Evolutionary conservation across 2,797 vertebrate species (phyloP).

Genomic region (Glossophaga mutica): DNA sequence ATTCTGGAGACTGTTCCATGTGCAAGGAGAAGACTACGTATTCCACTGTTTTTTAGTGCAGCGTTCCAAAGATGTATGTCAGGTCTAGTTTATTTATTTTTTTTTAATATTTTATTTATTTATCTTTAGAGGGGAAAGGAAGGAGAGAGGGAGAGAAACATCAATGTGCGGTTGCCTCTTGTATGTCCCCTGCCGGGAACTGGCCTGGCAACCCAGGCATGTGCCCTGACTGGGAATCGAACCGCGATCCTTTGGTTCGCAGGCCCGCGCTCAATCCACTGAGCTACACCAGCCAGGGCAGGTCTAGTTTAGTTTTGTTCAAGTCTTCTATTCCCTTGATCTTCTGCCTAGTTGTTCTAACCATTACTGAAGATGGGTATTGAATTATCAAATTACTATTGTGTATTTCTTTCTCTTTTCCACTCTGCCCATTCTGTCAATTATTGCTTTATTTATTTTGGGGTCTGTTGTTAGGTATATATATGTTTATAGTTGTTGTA

Average conservation of each 20-base stretch:
- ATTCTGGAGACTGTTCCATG: constrained; percentile 5
- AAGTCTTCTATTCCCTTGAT: not conserved
- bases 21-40: not conserved
- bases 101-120: too few relatives aligned
- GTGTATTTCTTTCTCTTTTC: not conserved
- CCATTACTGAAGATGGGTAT: not conserved
- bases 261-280: too few relatives aligned
- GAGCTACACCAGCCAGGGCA: too few relatives aligned
- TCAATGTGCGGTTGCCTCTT: too few relatives aligned
- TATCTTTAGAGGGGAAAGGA: too few relatives aligned
- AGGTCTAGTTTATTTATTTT: not conserved
- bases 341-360: not conserved
- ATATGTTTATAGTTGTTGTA: not conserved
- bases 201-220: too few relatives aligned
- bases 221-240: too few relatives aligned
- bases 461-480: not conserved
- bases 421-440: not conserved
- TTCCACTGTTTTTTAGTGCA: not conserved
- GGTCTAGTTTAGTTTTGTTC: not conserved
- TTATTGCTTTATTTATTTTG: not conserved
- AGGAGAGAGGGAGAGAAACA: too few relatives aligned
- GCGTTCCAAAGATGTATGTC: not conserved
- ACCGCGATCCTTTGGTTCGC: too few relatives aligned
- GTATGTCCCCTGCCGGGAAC: too few relatives aligned
- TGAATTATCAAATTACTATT: constrained; percentile 5